Evolutionary conservation across 2,888 invertebrate species (phyloP).

Genomic region (Timema podura): DNA sequence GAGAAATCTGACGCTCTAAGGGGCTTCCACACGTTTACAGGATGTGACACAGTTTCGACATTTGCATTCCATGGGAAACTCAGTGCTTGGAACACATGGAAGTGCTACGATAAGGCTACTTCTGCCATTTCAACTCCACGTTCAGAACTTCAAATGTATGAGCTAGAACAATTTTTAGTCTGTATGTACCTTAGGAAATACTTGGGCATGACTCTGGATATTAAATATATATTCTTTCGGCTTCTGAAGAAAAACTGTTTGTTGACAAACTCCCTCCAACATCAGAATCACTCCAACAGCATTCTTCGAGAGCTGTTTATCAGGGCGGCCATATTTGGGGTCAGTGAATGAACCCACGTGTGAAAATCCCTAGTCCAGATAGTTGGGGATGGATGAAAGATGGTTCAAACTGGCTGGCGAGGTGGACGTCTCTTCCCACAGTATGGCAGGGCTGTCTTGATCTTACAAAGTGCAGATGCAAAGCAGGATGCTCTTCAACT

Average conservation of each 20-base stretch:
- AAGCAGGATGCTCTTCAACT: neutral
- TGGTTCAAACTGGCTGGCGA: neutral
- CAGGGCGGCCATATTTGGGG: no score
- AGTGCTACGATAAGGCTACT: neutral
- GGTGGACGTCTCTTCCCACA: neutral
- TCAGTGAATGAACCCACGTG: no score
- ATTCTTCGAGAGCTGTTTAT: constrained; percentile 6
- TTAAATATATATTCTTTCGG: neutral
- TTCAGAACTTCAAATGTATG: neutral
- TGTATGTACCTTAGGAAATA: neutral
- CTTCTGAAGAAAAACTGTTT: neutral
- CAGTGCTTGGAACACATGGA: neutral
- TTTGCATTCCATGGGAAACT: constrained; percentile 14
- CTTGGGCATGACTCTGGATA: constrained; percentile 5
- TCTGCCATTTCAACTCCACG: neutral
- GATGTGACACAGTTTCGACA: constrained; percentile 17
- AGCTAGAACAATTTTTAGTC: neutral
- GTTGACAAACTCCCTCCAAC: neutral
- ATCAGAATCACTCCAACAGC: neutral
- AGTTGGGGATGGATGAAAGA: constrained; percentile 10
- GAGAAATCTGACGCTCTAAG: neutral
- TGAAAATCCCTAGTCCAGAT: neutral
- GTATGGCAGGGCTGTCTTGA: neutral
- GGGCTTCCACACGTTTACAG: constrained; percentile 14
- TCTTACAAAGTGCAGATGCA: constrained; percentile 2